A percentile compares a stretch with the other conserved stretches of the same genome.
Conservation (phyloP, 2,113 vertebrate genomes). For the Arothron firmamentum region DNA sequence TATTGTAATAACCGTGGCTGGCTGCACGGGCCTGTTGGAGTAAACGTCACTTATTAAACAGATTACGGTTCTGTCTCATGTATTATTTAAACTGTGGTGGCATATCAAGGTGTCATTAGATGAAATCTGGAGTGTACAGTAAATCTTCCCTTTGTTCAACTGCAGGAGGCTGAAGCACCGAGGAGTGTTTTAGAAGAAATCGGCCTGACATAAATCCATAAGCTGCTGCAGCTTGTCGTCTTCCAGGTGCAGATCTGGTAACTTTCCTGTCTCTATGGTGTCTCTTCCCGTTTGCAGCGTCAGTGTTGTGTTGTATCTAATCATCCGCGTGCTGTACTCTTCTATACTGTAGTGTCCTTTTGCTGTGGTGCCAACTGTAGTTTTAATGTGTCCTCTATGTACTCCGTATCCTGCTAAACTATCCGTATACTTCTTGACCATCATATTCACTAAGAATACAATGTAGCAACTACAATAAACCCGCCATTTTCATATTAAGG, state of each 20-base stretch:
- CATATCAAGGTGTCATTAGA: background rate
- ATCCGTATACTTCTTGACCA: constrained; percentile 7
- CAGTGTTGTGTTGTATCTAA: constrained; percentile 53
- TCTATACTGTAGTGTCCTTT: constrained; percentile 45
- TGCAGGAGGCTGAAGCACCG: constrained; percentile 94
- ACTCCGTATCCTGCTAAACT: constrained; percentile 22
- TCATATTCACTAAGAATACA: constrained; percentile 18
- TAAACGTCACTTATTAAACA: background rate
- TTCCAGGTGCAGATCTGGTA: constrained; percentile 24
- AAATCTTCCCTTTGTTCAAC: constrained; percentile 52
- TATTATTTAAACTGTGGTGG: background rate
- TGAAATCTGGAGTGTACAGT: background rate
- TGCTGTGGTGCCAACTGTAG: constrained; percentile 60
- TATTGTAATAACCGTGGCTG: constrained; percentile 17
- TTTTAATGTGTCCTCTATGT: constrained; percentile 46
- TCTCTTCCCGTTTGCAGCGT: constrained; percentile 30
- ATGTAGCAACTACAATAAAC: constrained; percentile 58
- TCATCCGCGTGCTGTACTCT: constrained; percentile 41
- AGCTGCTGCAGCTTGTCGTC: background rate
- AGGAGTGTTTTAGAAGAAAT: constrained; percentile 98
- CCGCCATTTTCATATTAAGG: constrained; percentile 16
- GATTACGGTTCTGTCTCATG: background rate
- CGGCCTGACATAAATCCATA: constrained; percentile 86
- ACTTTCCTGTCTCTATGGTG: constrained; percentile 22
- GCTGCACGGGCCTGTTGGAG: background rate